These are phyloP conservation scores for Glareola pratincola DNA, from an alignment of 2,113 vertebrate species.

Conservation along the genomic window DNA sequence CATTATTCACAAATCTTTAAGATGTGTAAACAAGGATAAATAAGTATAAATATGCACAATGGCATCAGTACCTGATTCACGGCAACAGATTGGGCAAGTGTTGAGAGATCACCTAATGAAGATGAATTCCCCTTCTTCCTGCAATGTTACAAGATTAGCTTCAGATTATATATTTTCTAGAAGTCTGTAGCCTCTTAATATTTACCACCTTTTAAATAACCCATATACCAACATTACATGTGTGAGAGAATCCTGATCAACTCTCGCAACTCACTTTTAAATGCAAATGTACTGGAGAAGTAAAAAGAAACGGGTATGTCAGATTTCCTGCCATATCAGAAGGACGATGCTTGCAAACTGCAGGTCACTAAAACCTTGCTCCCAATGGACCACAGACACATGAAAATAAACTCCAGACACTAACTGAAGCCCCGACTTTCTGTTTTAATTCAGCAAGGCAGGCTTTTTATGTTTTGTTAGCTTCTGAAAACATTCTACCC, in stretches of 20 bases:
- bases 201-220: neutral
- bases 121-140: constrained; percentile 67
- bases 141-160: neutral
- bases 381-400: neutral
- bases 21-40: neutral
- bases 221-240: neutral
- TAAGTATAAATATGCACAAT: neutral
- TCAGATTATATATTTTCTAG: neutral
- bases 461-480: neutral
- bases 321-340: neutral
- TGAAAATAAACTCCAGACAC: neutral
- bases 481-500: neutral
- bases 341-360: neutral
- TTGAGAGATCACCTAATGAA: constrained; percentile 62
- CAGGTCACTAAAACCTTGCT: neutral
- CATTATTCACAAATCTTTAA: neutral
- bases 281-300: neutral
- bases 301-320: neutral
- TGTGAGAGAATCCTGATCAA: neutral
- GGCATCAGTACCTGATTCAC: constrained; percentile 62
- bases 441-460: neutral
- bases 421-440: neutral
- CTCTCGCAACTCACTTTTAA: neutral
- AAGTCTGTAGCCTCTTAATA: neutral
- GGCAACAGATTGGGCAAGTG: neutral